Percentiles rank a stretch among this genome's conserved stretches.
Evolutionary conservation across 1,140 invertebrate genomes (phyloP).

Genomic region (Drosophila eugracilis): DNA sequence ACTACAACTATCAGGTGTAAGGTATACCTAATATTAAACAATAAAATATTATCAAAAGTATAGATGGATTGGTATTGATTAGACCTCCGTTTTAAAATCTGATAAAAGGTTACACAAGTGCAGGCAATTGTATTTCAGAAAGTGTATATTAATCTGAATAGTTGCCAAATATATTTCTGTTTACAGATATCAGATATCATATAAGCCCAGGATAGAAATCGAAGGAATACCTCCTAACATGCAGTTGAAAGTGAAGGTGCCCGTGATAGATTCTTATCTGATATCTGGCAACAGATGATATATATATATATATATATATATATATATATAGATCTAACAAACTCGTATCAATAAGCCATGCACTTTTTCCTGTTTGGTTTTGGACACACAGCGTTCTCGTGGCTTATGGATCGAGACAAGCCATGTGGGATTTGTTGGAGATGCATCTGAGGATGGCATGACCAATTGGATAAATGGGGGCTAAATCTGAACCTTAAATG

Average conservation of each 20-base stretch:
- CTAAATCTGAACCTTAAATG: slow-evolving; percentile 19
- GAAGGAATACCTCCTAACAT: too few relatives aligned
- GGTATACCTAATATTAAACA: neutral
- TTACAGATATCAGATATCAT: neutral
- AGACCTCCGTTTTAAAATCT: neutral
- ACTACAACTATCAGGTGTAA: neutral
- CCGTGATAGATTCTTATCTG: neutral
- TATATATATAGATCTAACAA: too few relatives aligned
- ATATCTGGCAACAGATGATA: neutral
- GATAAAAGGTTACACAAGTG: neutral
- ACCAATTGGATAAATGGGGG: neutral
- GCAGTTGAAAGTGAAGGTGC: too few relatives aligned
- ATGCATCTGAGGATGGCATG: neutral
- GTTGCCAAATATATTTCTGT: too few relatives aligned
- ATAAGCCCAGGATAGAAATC: too few relatives aligned
- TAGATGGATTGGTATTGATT: neutral
- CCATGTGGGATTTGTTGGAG: neutral
- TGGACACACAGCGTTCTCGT: slow-evolving; percentile 2
- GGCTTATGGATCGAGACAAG: neutral
- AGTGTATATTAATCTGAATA: neutral
- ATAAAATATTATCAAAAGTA: slow-evolving; percentile 4
- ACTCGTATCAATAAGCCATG: neutral
- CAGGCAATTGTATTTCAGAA: too few relatives aligned
- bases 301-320: neutral
- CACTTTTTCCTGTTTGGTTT: neutral